Evolutionary conservation across 2,113 vertebrate genomes (phyloP).

Genomic region (Lepus americanus): DNA sequence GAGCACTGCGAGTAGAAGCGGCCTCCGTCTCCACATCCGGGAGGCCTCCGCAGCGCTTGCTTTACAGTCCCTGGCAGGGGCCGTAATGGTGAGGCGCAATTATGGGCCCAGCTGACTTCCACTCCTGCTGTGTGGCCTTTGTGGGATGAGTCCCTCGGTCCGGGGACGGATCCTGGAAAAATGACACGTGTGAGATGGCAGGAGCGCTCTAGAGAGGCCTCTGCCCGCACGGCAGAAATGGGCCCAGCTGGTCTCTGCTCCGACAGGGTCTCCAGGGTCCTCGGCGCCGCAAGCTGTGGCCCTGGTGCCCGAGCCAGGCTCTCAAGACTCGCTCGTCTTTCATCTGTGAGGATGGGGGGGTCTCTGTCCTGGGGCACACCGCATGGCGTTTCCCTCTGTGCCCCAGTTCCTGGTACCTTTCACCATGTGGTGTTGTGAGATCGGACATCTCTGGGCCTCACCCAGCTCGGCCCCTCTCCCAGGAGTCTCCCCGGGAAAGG

Average conservation of each 20-base stretch:
- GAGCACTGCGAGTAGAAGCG: no score
- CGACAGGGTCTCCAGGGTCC: background rate
- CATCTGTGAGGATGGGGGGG: background rate
- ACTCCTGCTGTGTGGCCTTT: background rate
- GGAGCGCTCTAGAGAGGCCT: background rate
- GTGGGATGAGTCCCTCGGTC: background rate
- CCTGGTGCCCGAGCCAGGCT: background rate
- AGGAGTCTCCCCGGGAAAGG: background rate
- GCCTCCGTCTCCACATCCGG: no score
- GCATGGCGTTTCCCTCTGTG: background rate
- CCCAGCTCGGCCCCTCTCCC: background rate
- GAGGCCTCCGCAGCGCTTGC: no score
- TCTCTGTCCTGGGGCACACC: background rate
- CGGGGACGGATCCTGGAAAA: background rate
- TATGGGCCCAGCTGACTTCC: background rate
- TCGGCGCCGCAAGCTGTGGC: background rate
- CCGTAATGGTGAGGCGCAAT: no score
- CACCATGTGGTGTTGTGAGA: background rate
- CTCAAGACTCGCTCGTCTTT: background rate
- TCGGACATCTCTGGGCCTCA: background rate
- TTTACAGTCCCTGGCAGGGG: no score
- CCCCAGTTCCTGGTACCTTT: background rate
- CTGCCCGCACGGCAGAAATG: background rate
- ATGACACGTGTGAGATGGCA: background rate
- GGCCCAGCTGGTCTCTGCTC: background rate